These are phyloP conservation scores for Dendroctonus valens DNA, from an alignment of 1,140 invertebrate species.

Conservation along the genomic window DNA sequence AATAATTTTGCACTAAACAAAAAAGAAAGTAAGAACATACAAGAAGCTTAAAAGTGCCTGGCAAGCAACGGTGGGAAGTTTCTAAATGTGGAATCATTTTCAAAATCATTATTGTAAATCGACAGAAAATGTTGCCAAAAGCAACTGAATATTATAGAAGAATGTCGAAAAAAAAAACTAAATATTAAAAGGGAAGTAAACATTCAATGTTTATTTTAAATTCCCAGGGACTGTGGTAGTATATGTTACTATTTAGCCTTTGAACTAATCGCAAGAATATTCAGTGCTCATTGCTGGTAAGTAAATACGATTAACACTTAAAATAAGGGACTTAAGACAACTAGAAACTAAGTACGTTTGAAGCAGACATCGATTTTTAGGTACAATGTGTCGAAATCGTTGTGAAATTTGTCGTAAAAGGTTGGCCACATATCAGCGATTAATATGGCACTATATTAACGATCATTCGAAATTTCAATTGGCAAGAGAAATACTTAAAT, in stretches of 20 bases:
- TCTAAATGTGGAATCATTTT: not conserved
- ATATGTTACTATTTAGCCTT: not conserved
- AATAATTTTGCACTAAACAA: not conserved
- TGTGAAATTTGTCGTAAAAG: slow-evolving; percentile 27
- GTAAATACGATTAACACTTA: not conserved
- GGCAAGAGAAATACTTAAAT: slow-evolving; percentile 27
- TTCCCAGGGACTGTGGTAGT: not conserved
- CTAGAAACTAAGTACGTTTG: not conserved
- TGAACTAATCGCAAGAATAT: not conserved
- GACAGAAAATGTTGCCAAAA: not conserved
- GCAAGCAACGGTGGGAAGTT: not conserved
- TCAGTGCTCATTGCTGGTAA: not conserved
- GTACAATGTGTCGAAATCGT: slow-evolving; percentile 17
- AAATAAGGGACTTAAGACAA: not conserved
- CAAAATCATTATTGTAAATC: not conserved
- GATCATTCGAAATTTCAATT: slow-evolving; percentile 32
- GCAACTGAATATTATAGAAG: not conserved
- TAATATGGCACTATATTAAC: slow-evolving; percentile 27
- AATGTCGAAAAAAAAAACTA: too few relatives aligned
- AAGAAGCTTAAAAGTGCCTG: not conserved
- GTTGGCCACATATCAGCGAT: slow-evolving; percentile 17
- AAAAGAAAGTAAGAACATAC: not conserved
- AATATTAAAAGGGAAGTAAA: not conserved
- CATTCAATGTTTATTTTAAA: not conserved
- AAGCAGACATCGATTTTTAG: not conserved